phyloP scores from a whole-genome alignment of 1,140 invertebrate species.

The Trichomalopsis sarcophagae region DNA sequence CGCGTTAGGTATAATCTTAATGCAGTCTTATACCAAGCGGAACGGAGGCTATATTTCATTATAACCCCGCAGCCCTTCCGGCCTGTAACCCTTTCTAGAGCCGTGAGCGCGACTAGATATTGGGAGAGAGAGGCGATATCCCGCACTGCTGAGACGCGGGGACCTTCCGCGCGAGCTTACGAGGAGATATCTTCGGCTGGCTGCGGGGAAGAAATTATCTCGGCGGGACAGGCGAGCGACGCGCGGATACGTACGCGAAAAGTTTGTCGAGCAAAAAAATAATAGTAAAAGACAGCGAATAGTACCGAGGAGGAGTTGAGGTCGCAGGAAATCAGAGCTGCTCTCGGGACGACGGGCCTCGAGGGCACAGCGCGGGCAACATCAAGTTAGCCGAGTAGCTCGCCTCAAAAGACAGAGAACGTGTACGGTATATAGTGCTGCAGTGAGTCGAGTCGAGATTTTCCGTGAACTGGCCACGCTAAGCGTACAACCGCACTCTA shows the following conservation, averaged over 20 bases:
- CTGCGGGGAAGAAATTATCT: slow-evolving; percentile 48
- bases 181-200: background rate
- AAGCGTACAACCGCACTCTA: background rate
- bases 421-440: background rate
- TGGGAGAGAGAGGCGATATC: slow-evolving; percentile 44
- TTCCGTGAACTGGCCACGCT: background rate
- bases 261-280: background rate
- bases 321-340: background rate
- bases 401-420: background rate
- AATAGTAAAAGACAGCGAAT: background rate
- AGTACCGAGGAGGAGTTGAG: background rate
- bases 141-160: background rate
- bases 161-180: slow-evolving; percentile 7
- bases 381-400: background rate
- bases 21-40: slow-evolving; percentile 75
- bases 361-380: background rate
- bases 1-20: slow-evolving; percentile 74
- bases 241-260: background rate
- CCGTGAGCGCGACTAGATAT: slow-evolving; percentile 57
- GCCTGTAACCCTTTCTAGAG: slow-evolving; percentile 70
- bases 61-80: slow-evolving; percentile 73
- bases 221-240: slow-evolving; percentile 16
- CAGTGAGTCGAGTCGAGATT: background rate
- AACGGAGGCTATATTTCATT: slow-evolving; percentile 75
- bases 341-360: slow-evolving; percentile 2